These are phyloP conservation scores for Lacerta viridis DNA, from an alignment of 2,797 vertebrate species.

Conservation along the genomic window DNA sequence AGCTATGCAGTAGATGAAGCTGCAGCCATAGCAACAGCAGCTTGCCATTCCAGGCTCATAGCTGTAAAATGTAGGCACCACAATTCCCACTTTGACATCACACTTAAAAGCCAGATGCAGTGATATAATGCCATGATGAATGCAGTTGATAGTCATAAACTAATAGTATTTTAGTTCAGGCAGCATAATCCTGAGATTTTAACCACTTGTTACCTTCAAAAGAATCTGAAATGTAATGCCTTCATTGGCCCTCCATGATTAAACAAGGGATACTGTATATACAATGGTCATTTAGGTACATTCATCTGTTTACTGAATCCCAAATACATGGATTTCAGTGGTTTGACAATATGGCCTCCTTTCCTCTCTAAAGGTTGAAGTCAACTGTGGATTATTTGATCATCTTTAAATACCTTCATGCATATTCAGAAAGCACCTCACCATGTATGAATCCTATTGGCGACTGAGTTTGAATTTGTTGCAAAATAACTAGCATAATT, in stretches of 20 bases:
- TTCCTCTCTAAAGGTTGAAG: not conserved
- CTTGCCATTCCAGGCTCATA: constrained; percentile 54
- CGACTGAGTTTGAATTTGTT: not conserved
- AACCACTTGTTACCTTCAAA: not conserved
- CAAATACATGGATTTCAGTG: not conserved
- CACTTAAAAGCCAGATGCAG: constrained; percentile 37
- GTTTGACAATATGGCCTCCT: not conserved
- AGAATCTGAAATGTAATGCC: not conserved
- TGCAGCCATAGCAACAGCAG: constrained; percentile 70
- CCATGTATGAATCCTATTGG: not conserved
- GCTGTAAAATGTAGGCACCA: constrained; percentile 55
- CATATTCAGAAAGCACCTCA: not conserved
- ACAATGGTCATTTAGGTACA: not conserved
- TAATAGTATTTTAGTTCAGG: not conserved
- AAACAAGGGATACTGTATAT: not conserved
- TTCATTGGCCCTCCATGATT: not conserved
- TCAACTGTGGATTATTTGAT: not conserved
- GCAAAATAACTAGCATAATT: not conserved
- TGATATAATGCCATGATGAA: constrained; percentile 33
- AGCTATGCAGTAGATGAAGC: constrained; percentile 60
- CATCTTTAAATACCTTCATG: not conserved
- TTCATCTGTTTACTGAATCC: not conserved
- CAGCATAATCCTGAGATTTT: not conserved
- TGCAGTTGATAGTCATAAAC: constrained; percentile 29
- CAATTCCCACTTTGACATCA: constrained; percentile 52